Conservation (phyloP, 2,113 vertebrate species). For the Leptodactylus fuscus region DNA sequence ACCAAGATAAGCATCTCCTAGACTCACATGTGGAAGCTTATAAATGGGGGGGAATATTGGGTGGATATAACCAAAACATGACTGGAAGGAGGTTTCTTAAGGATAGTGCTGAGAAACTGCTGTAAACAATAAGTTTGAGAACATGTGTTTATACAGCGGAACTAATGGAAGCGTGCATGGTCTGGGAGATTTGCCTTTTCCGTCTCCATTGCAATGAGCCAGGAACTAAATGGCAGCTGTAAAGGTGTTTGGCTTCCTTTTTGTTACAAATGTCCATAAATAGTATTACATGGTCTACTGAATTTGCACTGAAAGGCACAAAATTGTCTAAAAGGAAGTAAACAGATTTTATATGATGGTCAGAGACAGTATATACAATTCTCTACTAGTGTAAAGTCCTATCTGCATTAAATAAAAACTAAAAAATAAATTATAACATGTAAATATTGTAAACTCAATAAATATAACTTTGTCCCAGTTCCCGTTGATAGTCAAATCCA, state of each 20-base stretch:
- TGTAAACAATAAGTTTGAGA: constrained; percentile 31
- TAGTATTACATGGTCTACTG: constrained; percentile 38
- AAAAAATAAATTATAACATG: too few species aligned
- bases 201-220: neutral
- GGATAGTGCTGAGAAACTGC: constrained; percentile 18
- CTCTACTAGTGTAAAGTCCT: neutral
- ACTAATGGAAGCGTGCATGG: constrained; percentile 31
- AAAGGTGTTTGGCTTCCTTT: constrained; percentile 41
- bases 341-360: neutral
- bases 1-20: neutral
- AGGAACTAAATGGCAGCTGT: constrained; percentile 10
- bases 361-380: neutral
- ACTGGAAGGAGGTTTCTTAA: constrained; percentile 27
- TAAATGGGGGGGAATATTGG: constrained; percentile 1
- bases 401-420: too few species aligned
- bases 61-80: constrained; percentile 1
- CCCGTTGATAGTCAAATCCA: too few species aligned
- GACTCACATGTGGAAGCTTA: neutral
- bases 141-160: constrained; percentile 48
- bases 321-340: neutral
- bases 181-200: constrained; percentile 23
- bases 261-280: constrained; percentile 31
- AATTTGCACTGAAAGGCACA: neutral
- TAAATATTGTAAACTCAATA: too few species aligned
- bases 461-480: too few species aligned